phyloP scores from a whole-genome alignment of 2,113 vertebrate genomes.

The Origma solitaria region DNA sequence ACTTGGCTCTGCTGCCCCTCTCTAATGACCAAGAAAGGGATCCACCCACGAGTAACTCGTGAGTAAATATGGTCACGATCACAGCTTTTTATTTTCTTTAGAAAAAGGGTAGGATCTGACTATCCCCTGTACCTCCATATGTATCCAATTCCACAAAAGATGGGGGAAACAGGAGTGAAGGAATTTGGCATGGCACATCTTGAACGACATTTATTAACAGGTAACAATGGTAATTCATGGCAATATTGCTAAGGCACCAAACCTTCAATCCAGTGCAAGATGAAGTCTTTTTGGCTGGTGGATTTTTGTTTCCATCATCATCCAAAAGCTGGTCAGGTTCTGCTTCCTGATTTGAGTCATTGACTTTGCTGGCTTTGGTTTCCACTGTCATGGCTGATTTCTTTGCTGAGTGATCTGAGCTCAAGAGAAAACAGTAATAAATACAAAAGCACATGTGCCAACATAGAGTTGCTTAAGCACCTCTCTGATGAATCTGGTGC shows the following conservation, averaged over 20 bases:
- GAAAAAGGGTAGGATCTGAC: neutral
- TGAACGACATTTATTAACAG: neutral
- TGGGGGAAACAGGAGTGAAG: neutral
- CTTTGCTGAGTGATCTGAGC: constrained; percentile 2
- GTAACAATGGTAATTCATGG: neutral
- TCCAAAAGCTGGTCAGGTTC: constrained; percentile 3
- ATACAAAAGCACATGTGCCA: neutral
- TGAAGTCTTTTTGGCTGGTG: neutral
- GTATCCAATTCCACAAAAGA: neutral
- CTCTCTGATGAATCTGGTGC: neutral
- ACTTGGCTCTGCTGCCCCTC: neutral
- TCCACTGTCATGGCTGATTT: neutral
- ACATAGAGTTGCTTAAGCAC: neutral
- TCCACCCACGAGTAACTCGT: neutral
- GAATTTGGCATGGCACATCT: neutral
- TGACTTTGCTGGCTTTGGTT: neutral
- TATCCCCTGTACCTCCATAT: neutral
- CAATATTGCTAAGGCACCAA: neutral
- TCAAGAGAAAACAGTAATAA: neutral
- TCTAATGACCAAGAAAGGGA: neutral
- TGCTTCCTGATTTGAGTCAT: neutral
- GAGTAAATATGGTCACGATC: neutral
- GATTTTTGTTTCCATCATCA: neutral
- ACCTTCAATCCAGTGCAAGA: constrained; percentile 66
- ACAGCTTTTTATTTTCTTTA: neutral